These are phyloP conservation scores for Otis tarda DNA, from an alignment of 2,113 vertebrate genomes.

Conservation along the genomic window DNA sequence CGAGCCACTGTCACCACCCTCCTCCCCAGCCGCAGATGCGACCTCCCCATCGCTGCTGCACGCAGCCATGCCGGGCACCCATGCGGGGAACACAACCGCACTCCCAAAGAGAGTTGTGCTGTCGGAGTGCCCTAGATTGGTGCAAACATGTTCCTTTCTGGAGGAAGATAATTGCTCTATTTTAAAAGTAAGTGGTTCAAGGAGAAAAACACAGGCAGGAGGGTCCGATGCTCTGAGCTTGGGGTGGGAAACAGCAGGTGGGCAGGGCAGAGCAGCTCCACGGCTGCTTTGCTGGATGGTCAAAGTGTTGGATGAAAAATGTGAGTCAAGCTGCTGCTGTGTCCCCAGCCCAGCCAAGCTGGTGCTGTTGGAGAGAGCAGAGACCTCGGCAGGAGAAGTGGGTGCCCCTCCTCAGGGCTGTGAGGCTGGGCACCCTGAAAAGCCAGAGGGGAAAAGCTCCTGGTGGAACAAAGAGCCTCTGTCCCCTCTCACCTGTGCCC, in stretches of 20 bases:
- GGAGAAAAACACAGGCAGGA: constrained; percentile 19
- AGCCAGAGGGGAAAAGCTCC: neutral
- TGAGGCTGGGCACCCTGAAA: neutral
- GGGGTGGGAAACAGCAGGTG: neutral
- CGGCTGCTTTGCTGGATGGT: neutral
- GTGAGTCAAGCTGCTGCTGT: neutral
- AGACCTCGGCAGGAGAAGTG: neutral
- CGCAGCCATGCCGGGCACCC: neutral
- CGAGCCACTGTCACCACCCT: neutral
- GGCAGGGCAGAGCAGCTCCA: neutral
- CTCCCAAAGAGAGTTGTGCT: neutral
- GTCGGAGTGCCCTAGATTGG: constrained; percentile 40
- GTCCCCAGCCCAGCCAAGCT: neutral
- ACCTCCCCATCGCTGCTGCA: neutral
- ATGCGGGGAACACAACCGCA: accelerated
- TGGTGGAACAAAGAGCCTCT: neutral
- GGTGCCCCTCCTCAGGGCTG: neutral
- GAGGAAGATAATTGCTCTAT: constrained; percentile 29
- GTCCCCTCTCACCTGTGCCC: neutral
- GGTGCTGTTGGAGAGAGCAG: neutral
- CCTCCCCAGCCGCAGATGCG: neutral
- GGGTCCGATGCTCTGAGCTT: neutral
- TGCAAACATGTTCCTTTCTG: neutral
- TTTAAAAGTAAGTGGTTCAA: constrained; percentile 65
- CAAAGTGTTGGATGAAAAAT: neutral